Base-by-base conservation (phyloP, 2,113 vertebrate species). In the Leiothrix lutea region DNA sequence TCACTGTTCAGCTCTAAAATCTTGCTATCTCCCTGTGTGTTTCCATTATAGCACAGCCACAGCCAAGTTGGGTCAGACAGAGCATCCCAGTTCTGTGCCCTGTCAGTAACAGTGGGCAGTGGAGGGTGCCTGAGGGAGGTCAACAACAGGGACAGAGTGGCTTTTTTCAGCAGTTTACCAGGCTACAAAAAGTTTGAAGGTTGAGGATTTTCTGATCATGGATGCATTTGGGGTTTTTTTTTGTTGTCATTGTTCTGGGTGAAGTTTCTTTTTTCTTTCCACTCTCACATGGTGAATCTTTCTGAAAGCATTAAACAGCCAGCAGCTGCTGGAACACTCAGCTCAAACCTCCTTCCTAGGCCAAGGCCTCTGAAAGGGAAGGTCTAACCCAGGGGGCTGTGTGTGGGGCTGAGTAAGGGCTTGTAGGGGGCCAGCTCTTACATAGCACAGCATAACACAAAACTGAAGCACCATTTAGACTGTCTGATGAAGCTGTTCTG, bases 151-250 rank as follows among this genome's bases (percentile, higher is more conserved):
- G 17, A 33, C 36, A 66, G 24, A 14, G 0, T 40, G 48, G 12
- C 12, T 5, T 36, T 38, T 69, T 36, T 11, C 45, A 69, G 8
- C 14, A 24, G 24, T 36, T 33, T 57, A 12, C 9, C 15, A 47
- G 47, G 13, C 23, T 50, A 2, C 21, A 16, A 31, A 12, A 1
- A 36, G 12, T 24, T 47, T 47, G 21, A 24, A 60, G 44, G 38
- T 61, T 28, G 16, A 47, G 48, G 14, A 16, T 58, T 90, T 80
- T 86, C 56, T 61, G 29, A 17, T 44, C 1, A 1, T 21, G n/a
- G 24, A 11, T 6, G 14, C 5, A 6, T 50, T 64, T n/a, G 9
- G 9, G 4, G 1, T 1, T 8, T 6, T 38, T 36, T n/a, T 1
- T 67, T 28, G 4, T 53, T 8, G 9, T 25, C 3, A 4, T 35